Evolutionary conservation across 1,140 invertebrate genomes (phyloP).

Genomic region (Elymnias hypermnestra): DNA sequence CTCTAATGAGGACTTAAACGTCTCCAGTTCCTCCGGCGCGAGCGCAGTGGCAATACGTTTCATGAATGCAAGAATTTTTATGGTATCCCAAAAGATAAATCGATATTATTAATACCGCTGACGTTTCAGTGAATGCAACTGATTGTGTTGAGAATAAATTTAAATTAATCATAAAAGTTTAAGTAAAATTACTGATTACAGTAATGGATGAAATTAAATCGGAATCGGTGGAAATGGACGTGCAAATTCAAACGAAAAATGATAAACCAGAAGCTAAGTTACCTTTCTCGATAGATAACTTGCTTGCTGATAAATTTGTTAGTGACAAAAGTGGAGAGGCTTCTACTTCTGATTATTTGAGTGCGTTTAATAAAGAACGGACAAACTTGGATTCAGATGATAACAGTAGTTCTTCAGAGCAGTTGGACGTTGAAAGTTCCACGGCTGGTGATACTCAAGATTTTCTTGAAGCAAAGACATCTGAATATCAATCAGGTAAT

Average conservation of each 20-base stretch:
- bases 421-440: slow-evolving; percentile 57
- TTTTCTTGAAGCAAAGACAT: slow-evolving; percentile 34
- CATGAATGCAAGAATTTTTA: background rate
- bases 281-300: slow-evolving; percentile 59
- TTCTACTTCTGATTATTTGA: slow-evolving; percentile 34
- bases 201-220: slow-evolving; percentile 27
- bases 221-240: slow-evolving; percentile 36
- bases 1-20: background rate
- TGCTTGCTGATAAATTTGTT: slow-evolving; percentile 55
- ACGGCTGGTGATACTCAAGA: slow-evolving; percentile 40
- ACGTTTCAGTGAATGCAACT: too few relatives aligned
- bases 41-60: slow-evolving; percentile 4
- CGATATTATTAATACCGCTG: too few relatives aligned
- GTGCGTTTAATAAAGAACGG: slow-evolving; percentile 22
- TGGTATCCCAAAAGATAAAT: too few relatives aligned
- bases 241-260: slow-evolving; percentile 26
- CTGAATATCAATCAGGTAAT: slow-evolving; percentile 61
- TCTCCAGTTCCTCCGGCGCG: slow-evolving; percentile 6
- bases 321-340: slow-evolving; percentile 21
- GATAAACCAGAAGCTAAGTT: slow-evolving; percentile 48
- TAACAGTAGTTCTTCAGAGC: slow-evolving; percentile 45
- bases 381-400: slow-evolving; percentile 38
- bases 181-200: too few relatives aligned
- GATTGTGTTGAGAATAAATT: too few relatives aligned
- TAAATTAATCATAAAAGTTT: too few relatives aligned